Evolutionary conservation across 2,888 invertebrate species (phyloP).

Genomic region (Tenthredo notha): DNA sequence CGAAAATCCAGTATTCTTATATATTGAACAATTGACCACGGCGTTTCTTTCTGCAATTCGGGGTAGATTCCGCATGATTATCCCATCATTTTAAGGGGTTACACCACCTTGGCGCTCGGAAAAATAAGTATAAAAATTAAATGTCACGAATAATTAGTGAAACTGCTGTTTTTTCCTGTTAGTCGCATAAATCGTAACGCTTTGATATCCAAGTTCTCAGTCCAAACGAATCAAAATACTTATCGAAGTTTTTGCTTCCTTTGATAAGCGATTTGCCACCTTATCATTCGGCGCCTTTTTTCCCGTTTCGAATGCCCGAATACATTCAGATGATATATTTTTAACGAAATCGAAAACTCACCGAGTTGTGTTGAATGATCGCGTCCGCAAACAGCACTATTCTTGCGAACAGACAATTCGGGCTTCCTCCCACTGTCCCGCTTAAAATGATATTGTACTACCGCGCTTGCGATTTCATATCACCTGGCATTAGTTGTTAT

Average conservation of each 20-base stretch:
- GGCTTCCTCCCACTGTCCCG: not conserved
- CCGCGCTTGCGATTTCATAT: conserved; percentile 18
- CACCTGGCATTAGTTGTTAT: not conserved
- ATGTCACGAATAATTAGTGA: not conserved
- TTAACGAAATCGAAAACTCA: not conserved
- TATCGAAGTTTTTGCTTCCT: not conserved
- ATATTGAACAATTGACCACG: too few relatives aligned
- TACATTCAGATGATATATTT: not conserved
- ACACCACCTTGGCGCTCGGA: too few relatives aligned
- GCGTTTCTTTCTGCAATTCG: too few relatives aligned
- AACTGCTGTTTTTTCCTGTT: not conserved
- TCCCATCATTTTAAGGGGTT: too few relatives aligned
- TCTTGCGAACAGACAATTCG: not conserved
- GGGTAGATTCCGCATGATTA: too few relatives aligned
- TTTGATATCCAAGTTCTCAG: not conserved
- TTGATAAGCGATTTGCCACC: not conserved
- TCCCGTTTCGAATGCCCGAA: not conserved
- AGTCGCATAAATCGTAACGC: not conserved
- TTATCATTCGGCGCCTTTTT: not conserved
- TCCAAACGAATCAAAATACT: not conserved
- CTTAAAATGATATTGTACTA: conserved; percentile 5
- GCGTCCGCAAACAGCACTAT: conserved; percentile 8
- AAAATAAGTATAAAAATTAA: too few relatives aligned
- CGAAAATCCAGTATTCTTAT: too few relatives aligned
- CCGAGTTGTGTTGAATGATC: conserved; percentile 4